These are phyloP conservation scores for Galemys pyrenaicus DNA, from an alignment of 2,113 vertebrate species.

Conservation along the genomic window DNA sequence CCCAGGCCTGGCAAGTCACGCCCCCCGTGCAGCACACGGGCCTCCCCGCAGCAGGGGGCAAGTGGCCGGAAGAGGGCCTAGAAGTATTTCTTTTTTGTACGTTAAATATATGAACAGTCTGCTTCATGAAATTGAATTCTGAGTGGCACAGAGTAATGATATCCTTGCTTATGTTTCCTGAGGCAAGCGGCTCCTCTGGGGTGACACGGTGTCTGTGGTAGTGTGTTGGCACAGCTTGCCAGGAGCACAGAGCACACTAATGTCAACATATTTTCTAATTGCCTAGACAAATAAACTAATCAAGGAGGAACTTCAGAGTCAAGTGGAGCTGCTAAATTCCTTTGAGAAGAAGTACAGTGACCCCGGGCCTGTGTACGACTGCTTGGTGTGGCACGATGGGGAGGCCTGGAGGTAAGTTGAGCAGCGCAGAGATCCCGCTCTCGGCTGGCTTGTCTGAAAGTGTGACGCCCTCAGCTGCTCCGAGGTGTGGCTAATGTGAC, in stretches of 20 bases:
- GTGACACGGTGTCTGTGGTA: not conserved
- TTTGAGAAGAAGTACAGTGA: conserved; percentile 98
- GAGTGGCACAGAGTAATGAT: not conserved
- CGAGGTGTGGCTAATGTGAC: not conserved
- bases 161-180: too few relatives aligned
- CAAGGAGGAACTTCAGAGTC: conserved; percentile 96
- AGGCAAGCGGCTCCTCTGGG: not conserved
- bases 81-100: not conserved
- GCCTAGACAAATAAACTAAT: conserved; percentile 92
- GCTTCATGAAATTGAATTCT: conserved; percentile 10
- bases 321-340: conserved; percentile 93
- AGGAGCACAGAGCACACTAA: not conserved
- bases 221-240: not conserved
- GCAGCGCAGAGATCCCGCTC: too few relatives aligned
- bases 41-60: not conserved
- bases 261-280: conserved; percentile 6
- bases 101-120: not conserved
- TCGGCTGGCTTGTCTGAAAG: not conserved
- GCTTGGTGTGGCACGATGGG: conserved; percentile 83
- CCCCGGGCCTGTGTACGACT: conserved; percentile 98
- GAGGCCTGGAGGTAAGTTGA: too few relatives aligned
- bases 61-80: not conserved
- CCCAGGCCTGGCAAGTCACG: too few relatives aligned
- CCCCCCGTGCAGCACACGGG: too few relatives aligned
- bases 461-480: not conserved